Evolutionary conservation across 1,140 invertebrate genomes (phyloP), one percentile per base, ranked within the genome.

Genomic region (Bombyx mandarina): DNA sequence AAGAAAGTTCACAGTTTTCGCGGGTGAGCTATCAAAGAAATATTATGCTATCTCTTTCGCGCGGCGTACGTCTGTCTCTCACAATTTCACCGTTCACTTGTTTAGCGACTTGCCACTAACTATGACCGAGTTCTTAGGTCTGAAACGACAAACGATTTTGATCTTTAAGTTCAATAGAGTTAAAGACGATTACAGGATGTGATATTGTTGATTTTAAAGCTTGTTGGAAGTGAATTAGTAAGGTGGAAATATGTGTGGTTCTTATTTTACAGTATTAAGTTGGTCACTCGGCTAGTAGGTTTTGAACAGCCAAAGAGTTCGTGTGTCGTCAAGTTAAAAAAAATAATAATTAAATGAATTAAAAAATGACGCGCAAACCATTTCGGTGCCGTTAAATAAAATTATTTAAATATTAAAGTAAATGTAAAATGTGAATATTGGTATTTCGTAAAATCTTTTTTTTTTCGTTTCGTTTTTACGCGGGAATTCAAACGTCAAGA

Each of bases 31-130:
- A 62, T 67, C 66, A 77, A 35, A 10, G 50, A 80, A 84, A 86
- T 80, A 82, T 82, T 83, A 78, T 76, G 72, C 59, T 77, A 48
- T 46, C 71, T 59, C 12, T 85, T 80, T 67, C 77, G 44, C 58
- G 82, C 77, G 43, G 66, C 63, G 63, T 77, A 71, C 52, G 57
- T 63, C 67, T 63, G 60, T 79, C 70, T 79, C 79, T 76, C 71
- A 76, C 78, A 79, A 85, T 87, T 85, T 86, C 82, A 82, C 84
- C 84, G 82, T 84, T 86, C 82, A 85, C 84, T 83, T 79, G 84
- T 82, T 86, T 85, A 87, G 78, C 84, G 62, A 79, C 65, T 82
- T 55, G 43, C 12, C 44, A 47, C 49, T 75, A 60, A 75, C 43
- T 68, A 48, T 69, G 69, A 75, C 71, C 53, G 56, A 69, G 79